phyloP scores from a whole-genome alignment of 2,797 vertebrate species.

The Morus bassanus region DNA sequence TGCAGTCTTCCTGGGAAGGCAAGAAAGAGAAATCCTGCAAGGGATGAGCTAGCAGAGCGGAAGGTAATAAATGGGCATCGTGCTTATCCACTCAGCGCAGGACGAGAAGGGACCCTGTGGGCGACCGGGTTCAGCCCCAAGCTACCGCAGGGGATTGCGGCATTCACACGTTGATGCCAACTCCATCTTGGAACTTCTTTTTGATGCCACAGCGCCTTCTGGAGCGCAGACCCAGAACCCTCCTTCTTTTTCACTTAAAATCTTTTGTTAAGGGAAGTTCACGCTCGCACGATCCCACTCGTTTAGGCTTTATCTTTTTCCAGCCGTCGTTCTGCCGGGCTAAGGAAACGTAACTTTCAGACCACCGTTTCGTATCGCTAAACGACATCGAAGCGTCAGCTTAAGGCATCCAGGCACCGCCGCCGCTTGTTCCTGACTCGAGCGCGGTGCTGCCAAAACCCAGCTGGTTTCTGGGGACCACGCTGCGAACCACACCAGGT shows the following conservation, averaged over 20 bases:
- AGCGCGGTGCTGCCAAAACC: neutral
- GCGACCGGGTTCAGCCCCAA: neutral
- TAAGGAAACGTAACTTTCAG: neutral
- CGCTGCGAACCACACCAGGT: no score
- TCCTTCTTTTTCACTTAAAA: neutral
- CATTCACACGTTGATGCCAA: neutral
- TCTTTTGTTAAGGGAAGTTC: no score
- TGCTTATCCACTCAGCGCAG: rapidly evolving
- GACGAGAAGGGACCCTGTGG: neutral
- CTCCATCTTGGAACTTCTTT: neutral
- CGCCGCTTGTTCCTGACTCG: neutral
- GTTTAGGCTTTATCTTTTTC: neutral
- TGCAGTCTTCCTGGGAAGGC: neutral
- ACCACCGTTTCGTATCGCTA: neutral
- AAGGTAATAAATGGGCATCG: neutral
- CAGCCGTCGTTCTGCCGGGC: neutral
- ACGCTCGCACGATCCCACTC: neutral
- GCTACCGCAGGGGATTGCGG: neutral
- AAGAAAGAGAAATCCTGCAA: neutral
- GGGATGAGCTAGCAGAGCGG: neutral
- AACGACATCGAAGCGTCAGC: neutral
- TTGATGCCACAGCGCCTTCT: no score
- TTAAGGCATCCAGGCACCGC: neutral
- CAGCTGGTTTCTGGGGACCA: neutral
- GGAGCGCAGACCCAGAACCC: neutral